phyloP scores from a whole-genome alignment of 2,888 invertebrate genomes.

The Drosophila putrida region DNA sequence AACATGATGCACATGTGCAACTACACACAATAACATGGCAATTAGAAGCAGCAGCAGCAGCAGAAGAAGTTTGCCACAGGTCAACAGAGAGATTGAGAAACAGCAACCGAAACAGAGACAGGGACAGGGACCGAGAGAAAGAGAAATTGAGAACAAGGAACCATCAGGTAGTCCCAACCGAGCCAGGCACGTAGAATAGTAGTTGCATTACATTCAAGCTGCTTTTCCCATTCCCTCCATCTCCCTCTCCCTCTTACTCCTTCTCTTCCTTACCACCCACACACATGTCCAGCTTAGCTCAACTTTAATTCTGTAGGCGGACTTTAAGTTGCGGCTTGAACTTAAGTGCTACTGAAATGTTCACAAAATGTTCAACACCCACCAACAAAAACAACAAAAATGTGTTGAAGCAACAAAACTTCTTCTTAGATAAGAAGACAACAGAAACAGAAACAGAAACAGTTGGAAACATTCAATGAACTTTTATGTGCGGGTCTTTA shows the following conservation, averaged over 20 bases:
- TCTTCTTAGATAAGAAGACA: slow-evolving; percentile 24
- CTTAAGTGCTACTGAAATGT: slow-evolving; percentile 34
- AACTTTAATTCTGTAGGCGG: slow-evolving; percentile 26
- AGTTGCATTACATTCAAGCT: slow-evolving; percentile 47
- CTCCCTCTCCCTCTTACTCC: slow-evolving; percentile 10
- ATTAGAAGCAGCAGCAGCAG: slow-evolving; percentile 59
- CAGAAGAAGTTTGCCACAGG: slow-evolving; percentile 46
- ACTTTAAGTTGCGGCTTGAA: slow-evolving; percentile 42
- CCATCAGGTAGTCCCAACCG: slow-evolving; percentile 12
- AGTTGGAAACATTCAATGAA: slow-evolving; percentile 14
- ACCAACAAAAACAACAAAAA: not conserved
- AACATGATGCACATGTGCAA: slow-evolving; percentile 49
- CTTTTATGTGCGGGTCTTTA: slow-evolving; percentile 6
- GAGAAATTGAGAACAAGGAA: slow-evolving; percentile 16
- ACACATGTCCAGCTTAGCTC: slow-evolving; percentile 29
- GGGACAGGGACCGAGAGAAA: not conserved
- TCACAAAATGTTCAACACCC: slow-evolving; percentile 22
- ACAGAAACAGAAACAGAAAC: slow-evolving; percentile 12
- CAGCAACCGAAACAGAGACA: not conserved
- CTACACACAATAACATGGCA: slow-evolving; percentile 54
- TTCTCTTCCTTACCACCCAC: not conserved
- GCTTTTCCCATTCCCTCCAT: not conserved
- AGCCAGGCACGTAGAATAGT: slow-evolving; percentile 60
- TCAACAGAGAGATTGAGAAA: slow-evolving; percentile 27
- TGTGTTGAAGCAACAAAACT: slow-evolving; percentile 19